Conservation (phyloP, 92 coral and sea anemone genomes). For the Siderastrea radians region DNA sequence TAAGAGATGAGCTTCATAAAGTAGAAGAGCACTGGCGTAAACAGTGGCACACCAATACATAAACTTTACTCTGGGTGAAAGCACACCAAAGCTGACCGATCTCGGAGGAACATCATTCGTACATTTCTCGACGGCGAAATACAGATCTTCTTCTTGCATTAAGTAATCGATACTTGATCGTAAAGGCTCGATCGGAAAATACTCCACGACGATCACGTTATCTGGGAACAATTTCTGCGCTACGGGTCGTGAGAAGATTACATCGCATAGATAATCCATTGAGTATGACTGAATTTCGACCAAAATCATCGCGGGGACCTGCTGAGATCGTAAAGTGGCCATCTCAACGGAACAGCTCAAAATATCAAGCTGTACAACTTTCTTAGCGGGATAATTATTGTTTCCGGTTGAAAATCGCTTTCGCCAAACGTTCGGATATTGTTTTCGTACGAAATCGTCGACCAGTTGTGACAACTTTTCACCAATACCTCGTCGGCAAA, state of each 20-base stretch:
- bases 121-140: slow-evolving; percentile 70
- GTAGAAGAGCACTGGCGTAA: slow-evolving; percentile 72
- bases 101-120: slow-evolving; percentile 51
- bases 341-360: slow-evolving; percentile 24
- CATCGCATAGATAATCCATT: slow-evolving; percentile 55
- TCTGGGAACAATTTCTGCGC: slow-evolving; percentile 71
- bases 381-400: slow-evolving; percentile 35
- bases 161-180: slow-evolving; percentile 74
- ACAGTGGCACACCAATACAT: slow-evolving; percentile 79
- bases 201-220: slow-evolving; percentile 73
- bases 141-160: slow-evolving; percentile 72
- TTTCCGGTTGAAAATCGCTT: background rate
- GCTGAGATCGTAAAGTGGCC: background rate
- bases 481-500: background rate
- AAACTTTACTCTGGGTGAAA: slow-evolving; percentile 76
- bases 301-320: background rate
- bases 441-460: background rate
- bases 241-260: slow-evolving; percentile 55
- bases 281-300: slow-evolving; percentile 46
- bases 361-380: slow-evolving; percentile 62
- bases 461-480: background rate
- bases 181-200: slow-evolving; percentile 83
- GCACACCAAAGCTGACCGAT: slow-evolving; percentile 88
- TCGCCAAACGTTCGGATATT: background rate
- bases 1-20: slow-evolving; percentile 77